Base-by-base conservation (phyloP, 2,888 invertebrate genomes). In the Caenorhabditis angaria region DNA sequence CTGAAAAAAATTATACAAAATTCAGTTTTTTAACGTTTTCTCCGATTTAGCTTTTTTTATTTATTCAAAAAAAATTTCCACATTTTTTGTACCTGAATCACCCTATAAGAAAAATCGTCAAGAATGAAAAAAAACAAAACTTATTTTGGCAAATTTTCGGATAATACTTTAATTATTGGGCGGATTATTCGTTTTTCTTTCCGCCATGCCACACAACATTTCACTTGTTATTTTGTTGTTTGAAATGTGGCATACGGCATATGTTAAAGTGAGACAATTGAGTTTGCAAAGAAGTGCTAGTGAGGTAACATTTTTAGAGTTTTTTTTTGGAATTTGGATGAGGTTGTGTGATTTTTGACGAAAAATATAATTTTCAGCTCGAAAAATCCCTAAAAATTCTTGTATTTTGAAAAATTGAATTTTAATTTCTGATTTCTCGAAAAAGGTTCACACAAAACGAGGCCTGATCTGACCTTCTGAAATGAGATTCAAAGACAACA, bases 221-320 rank as follows among this genome's bases (percentile, higher is more conserved):
- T n/a, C n/a, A n/a, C n/a, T n/a, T n/a, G n/a, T n/a, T n/a, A n/a
- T n/a, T n/a, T n/a, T 50, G n/a, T 24, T 50, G 50, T 6, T 24
- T 24, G 41, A 58, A 58, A 70, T 70, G 70, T 70, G 70, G 70
- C 70, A 70, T 24, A 59, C 70, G 14, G 70, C 70, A 28, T 70
- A 55, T 41, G 47, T 61, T 1, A 54, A 65, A 66, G 65, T 70
- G 5, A 32, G 60, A 29, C 65, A 65, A 56, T 32, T 66, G 8
- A 65, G 59, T 47, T 55, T 65, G 14, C 70, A 70, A 25, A n/a
- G 70, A 29, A 63, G 60, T 5, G 47, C 60, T 60, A 70, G 70
- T 50, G 70, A 70, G 65, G 70, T 68, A 68, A n/a, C n/a, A n/a
- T n/a, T n/a, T n/a, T n/a, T n/a, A n/a, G n/a, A n/a, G n/a, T n/a